Evolutionary conservation across 2,888 invertebrate species (phyloP).

Genomic region (Bombyx huttoni): DNA sequence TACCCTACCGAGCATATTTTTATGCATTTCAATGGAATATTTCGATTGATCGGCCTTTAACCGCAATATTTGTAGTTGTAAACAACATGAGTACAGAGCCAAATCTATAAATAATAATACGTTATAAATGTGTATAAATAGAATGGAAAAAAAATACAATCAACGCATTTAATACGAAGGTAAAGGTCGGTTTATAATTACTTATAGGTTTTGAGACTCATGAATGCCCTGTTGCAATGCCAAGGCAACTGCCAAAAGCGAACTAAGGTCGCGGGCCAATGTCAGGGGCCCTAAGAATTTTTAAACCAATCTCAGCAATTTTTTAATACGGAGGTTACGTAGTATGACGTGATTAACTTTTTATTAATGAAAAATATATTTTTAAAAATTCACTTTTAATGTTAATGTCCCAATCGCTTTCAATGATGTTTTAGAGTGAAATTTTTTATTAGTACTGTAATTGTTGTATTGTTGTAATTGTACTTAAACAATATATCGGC

Average conservation of each 20-base stretch:
- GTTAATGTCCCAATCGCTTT: too few species aligned
- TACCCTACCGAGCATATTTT: neutral
- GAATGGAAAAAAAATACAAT: neutral
- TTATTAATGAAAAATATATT: neutral
- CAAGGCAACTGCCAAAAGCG: slow-evolving; percentile 66
- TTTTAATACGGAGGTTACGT: slow-evolving; percentile 12
- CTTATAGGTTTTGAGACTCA: slow-evolving; percentile 38
- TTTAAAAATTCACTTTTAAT: neutral
- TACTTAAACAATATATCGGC: too few species aligned
- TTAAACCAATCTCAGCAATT: slow-evolving; percentile 21
- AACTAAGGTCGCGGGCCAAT: slow-evolving; percentile 54
- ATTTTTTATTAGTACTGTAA: too few species aligned
- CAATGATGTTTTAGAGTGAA: too few species aligned
- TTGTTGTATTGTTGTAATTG: too few species aligned
- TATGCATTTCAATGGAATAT: neutral
- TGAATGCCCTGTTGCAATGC: slow-evolving; percentile 55
- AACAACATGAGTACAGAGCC: neutral
- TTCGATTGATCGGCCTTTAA: neutral
- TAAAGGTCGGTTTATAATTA: slow-evolving; percentile 31
- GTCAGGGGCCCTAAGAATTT: slow-evolving; percentile 67
- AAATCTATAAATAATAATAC: slow-evolving; percentile 1
- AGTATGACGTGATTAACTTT: neutral
- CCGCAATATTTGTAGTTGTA: neutral
- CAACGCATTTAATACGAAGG: slow-evolving; percentile 12
- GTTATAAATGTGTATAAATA: neutral